Percentiles rank a stretch among this genome's conserved stretches.
These are phyloP conservation scores for Megaptera novaeangliae DNA, from an alignment of 2,113 vertebrate species.

Conservation along the genomic window DNA sequence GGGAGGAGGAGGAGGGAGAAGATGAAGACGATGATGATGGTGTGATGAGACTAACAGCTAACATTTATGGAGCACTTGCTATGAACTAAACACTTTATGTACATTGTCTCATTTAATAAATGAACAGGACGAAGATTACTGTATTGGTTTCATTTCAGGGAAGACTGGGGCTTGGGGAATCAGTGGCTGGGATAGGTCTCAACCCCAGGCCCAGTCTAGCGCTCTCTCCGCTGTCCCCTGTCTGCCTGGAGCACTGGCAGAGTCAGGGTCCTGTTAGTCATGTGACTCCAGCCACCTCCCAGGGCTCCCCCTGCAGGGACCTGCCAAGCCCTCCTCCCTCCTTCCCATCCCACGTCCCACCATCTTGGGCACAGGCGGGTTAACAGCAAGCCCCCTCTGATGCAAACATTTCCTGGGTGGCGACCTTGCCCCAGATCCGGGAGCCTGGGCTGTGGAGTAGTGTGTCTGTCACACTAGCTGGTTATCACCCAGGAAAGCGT, in stretches of 20 bases:
- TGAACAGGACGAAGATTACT: not conserved
- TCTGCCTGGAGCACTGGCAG: not conserved
- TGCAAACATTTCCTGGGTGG: not conserved
- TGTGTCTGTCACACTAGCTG: not conserved
- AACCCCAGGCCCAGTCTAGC: too few relatives aligned
- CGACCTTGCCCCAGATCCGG: accelerated
- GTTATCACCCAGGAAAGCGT: not conserved
- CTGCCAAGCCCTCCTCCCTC: not conserved
- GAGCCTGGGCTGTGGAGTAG: not conserved
- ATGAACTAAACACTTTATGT: not conserved
- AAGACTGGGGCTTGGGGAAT: not conserved
- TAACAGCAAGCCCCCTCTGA: not conserved
- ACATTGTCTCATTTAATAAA: not conserved
- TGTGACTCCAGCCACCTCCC: not conserved
- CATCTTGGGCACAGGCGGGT: not conserved
- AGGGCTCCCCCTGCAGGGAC: not conserved
- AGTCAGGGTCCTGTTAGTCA: not conserved
- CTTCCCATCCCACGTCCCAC: not conserved
- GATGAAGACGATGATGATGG: not conserved
- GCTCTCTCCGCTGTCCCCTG: not conserved
- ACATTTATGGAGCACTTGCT: not conserved
- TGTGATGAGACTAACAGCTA: not conserved
- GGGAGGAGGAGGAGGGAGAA: too few relatives aligned
- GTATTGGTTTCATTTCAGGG: not conserved
- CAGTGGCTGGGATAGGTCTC: not conserved